Evolutionary conservation across 2,797 vertebrate genomes (phyloP).

Genomic region (Psittacula derbiana): DNA sequence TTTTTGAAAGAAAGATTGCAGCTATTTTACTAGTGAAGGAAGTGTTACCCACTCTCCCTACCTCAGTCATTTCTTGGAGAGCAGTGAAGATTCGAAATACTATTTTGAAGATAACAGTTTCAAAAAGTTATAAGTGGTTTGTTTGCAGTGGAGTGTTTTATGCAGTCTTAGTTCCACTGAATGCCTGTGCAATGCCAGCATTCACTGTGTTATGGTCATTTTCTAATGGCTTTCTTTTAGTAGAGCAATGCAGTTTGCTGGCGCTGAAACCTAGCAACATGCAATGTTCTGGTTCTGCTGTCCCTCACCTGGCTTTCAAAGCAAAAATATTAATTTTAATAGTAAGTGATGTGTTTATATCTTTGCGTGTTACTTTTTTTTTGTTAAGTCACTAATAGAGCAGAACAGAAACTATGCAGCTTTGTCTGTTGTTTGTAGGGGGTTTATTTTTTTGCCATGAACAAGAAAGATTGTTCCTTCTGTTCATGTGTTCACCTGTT

Average conservation of each 20-base stretch:
- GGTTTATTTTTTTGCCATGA: background rate
- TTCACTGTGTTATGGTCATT: background rate
- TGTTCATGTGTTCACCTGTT: background rate
- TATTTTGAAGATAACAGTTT: background rate
- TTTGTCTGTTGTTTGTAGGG: background rate
- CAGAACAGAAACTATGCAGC: background rate
- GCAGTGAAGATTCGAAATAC: background rate
- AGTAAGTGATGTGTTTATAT: background rate
- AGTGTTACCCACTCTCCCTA: background rate
- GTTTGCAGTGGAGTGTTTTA: background rate
- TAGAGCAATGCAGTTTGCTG: background rate
- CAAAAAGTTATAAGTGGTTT: background rate
- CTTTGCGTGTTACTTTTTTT: background rate
- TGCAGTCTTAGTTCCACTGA: background rate
- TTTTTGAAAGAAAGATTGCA: background rate
- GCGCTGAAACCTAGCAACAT: rapidly evolving
- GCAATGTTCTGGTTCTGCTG: background rate
- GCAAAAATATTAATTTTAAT: background rate
- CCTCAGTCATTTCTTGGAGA: background rate
- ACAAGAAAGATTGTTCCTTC: background rate
- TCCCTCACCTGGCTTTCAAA: background rate
- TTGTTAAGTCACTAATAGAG: background rate
- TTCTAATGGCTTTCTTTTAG: background rate
- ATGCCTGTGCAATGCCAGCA: background rate
- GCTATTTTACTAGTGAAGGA: background rate